Evolutionary conservation across 30 jellyfish, hydroid and myxozoan genomes (phyloP).

Genomic region (Aurelia sp.): DNA sequence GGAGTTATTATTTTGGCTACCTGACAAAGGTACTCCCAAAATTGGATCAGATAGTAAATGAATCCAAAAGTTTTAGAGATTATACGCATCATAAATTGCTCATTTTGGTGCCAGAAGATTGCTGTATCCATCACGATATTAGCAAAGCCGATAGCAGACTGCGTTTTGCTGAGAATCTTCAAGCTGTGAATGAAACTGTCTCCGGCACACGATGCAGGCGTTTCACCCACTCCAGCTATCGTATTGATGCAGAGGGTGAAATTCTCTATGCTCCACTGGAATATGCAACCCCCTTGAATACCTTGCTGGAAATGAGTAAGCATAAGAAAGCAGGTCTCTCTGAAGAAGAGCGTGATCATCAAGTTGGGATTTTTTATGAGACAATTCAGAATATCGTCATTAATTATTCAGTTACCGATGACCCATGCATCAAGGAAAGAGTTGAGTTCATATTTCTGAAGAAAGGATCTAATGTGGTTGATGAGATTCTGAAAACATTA

Average conservation of each 20-base stretch:
- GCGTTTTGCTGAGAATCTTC: not conserved
- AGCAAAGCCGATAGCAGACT: not conserved
- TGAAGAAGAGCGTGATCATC: not conserved
- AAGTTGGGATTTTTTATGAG: not conserved
- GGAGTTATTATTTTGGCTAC: slow-evolving; percentile 15
- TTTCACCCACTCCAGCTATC: not conserved
- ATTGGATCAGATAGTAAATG: not conserved
- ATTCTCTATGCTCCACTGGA: not conserved
- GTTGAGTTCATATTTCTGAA: not conserved
- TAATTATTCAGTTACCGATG: not conserved
- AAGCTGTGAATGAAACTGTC: not conserved
- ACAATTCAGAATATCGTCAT: not conserved
- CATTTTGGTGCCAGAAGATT: not conserved
- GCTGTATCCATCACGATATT: not conserved
- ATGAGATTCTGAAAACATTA: not conserved
- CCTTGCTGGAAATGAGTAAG: not conserved
- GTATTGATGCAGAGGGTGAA: not conserved
- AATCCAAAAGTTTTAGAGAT: not conserved
- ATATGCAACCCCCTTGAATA: slow-evolving; percentile 6
- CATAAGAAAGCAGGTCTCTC: not conserved
- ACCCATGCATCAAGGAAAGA: not conserved
- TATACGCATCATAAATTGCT: not conserved
- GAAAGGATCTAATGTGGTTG: not conserved
- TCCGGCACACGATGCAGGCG: not conserved
- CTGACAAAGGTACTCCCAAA: not conserved